Base-by-base conservation (phyloP, 2,113 vertebrate genomes). In the Nicator chloris region DNA sequence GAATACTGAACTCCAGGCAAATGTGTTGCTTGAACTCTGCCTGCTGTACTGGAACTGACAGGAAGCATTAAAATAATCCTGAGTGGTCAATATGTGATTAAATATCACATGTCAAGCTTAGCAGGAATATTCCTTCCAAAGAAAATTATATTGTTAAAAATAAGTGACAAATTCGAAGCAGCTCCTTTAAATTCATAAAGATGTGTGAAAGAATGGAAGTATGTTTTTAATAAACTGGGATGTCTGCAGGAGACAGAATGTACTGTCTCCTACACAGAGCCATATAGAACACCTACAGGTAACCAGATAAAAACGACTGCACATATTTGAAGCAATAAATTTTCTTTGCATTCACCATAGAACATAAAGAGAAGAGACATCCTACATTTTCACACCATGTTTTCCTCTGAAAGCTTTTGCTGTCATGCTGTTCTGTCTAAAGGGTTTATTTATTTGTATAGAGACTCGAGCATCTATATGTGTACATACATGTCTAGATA, bases 71-170 rank as follows among this genome's bases (percentile, higher is more conserved):
- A 95, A 93, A 60, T 86, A 89, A 97, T 54, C 69, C 68, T 90
- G 92, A 97, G 84, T 78, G 97, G 97, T 97, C 96, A 97, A 90
- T 95, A 93, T 96, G 93, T 76, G 90, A 97, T 96, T 96, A 93
- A 88, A 82, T 93, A 95, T 97, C 96, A 86, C 96, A 95, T 86
- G 87, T 84, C 96, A 94, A 96, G 94, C 87, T 97, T 96, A 91
- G 89, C 66, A 88, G 93, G 94, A 81, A 73, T 39, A 68, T 63
- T 86, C 54, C 57, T 89, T 92, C 96, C 82, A 87, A 95, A 95
- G 95, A 95, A 97, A 97, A 98, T 96, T 95, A 96, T 97, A 97
- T 95, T 96, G 96, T 96, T 97, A 97, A 96, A 97, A 97, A 94
- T 92, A 97, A 97, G 95, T 95, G 97, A 97, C 84, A 96, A 97